Base-by-base conservation (phyloP, 2,888 invertebrate genomes). In the Lepidocyrtinus sp. region DNA sequence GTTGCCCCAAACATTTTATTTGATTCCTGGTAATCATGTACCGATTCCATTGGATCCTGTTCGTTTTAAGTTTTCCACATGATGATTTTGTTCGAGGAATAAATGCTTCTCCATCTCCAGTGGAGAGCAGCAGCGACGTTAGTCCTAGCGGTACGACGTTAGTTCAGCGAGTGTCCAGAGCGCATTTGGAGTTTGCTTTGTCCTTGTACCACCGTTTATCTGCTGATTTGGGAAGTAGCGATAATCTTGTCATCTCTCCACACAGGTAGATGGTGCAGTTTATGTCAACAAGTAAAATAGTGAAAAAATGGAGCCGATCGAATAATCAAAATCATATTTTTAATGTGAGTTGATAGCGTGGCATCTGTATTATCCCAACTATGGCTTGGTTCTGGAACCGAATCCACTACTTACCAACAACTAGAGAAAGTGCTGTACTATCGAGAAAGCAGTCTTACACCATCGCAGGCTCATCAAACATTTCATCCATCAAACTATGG, bases 121-220 rank as follows among this genome's bases (percentile, higher is more conserved):
- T 2, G 17, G 2, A n/a, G n/a, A 17, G 5, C 5, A 2, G 55
- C 15, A 55, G 55, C 55, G 55, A 55, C 3, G 55, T 55, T n/a
- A 55, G 17, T 55, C n/a, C 55, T n/a, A n/a, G 55, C 17, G 55
- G 55, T 17, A 17, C 55, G 9, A 55, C 55, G 9, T 17, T 55
- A 7, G 61, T 71, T 12, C 82, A 82, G 21, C 9, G 78, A 3
- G 75, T 82, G 2, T 87, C 87, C n/a, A 82, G 87, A 64, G 87
- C 88, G 3, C 88, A 88, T 72, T 82, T 88, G 27, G 87, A 87
- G 64, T 88, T 88, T 82, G 87, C 87, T 0, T 70, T 88, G 62
- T 83, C 86, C 17, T 81, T 88, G 2, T 88, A 87, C 79, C 76
- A 86, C 0, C 76, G 85, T 36, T 75, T 88, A 36, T 83, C 87